phyloP scores from a whole-genome alignment of 2,888 invertebrate species.

The Serripes groenlandicus region DNA sequence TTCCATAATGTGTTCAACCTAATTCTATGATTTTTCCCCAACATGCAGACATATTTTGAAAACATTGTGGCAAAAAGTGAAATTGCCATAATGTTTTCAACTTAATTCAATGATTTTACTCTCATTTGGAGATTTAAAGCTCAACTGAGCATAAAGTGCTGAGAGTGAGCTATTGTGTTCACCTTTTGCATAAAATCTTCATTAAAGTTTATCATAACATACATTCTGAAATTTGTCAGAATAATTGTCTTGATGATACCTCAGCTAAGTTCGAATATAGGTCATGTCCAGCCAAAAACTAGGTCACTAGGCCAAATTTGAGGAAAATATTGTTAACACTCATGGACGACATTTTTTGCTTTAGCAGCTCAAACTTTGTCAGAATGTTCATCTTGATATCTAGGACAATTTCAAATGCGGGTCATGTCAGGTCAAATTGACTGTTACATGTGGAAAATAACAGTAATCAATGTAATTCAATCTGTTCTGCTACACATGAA shows the following conservation, averaged over 20 bases:
- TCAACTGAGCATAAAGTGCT: neutral
- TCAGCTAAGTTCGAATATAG: neutral
- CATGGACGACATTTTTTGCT: neutral
- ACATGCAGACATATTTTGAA: no score
- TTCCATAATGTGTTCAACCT: no score
- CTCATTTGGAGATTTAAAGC: neutral
- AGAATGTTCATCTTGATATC: neutral
- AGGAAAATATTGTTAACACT: neutral
- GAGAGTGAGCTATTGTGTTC: neutral
- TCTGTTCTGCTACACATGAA: no score
- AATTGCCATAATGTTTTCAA: no score
- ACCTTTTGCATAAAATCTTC: neutral
- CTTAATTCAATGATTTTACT: no score
- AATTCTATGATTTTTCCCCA: no score
- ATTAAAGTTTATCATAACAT: no score
- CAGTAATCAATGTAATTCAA: no score
- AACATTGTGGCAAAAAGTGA: no score
- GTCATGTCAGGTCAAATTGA: neutral
- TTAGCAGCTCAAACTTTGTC: neutral
- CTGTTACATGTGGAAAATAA: no score
- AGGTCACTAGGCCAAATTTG: neutral
- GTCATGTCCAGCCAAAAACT: neutral
- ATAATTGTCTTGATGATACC: neutral
- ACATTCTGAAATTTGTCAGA: neutral
- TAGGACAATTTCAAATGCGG: neutral